Evolutionary conservation across 1,140 invertebrate genomes (phyloP), one percentile per base, ranked within the genome.

Genomic region (Neodiprion fabricii): DNA sequence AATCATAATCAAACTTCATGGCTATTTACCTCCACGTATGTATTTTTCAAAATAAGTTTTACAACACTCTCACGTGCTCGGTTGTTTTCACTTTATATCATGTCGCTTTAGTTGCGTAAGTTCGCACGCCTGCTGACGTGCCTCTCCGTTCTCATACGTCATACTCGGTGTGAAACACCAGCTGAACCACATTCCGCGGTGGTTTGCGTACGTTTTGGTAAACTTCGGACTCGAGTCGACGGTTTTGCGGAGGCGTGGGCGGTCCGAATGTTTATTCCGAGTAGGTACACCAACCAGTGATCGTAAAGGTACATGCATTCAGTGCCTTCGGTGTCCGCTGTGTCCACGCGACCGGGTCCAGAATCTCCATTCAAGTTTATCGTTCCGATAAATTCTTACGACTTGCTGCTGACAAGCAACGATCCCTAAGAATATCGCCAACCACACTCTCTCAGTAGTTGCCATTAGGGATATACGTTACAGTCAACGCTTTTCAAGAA

Each of bases 131-230:
- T 61, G 53, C 53, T 12, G 28, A 40, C 28, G 1, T 40, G 2
- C 28, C 28, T 40, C 28, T 40, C 2, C 28, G 28, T 40, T 40
- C 0, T 40, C 28, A 40, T 40, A 40, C 28, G 28, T 40, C 28
- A 40, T 5, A 40, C 28, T 4, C 53, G 11, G 53, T 61, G 53
- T 1, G 70, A 50, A 71, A 71, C 70, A 47, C 70, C 70, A 50
- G 70, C 47, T 40, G 28, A 40, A 71, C 70, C 21, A 48, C 70
- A 71, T 71, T 71, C 70, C 70, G 12, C 14, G 3, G 70, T 71
- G 70, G 47, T 48, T 71, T 71, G 70, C 70, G 70, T 11, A 71
- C 10, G 70, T 71, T 71, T 71, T 48, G 70, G 48, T 71, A 71
- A 71, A 71, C 70, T 61, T 71, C 1, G 70, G 48, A 12, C 21